Percentiles rank a stretch among this genome's conserved stretches.
Conservation (phyloP, 2,797 vertebrate genomes). For the Cossypha heuglini region DNA sequence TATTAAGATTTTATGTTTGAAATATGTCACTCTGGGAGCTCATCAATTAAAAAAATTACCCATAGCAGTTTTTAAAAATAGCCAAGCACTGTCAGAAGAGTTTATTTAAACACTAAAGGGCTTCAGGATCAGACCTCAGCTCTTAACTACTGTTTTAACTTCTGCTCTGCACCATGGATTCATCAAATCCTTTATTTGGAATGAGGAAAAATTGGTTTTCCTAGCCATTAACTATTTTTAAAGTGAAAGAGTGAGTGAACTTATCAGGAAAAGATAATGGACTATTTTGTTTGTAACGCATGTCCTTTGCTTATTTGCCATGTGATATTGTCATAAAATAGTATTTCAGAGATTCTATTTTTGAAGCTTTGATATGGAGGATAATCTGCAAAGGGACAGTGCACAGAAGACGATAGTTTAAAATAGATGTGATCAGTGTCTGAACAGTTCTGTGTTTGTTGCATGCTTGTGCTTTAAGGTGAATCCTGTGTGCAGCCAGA, state of each 20-base stretch:
- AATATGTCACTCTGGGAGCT: constrained; percentile 62
- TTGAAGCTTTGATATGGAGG: background rate
- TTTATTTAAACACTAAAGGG: constrained; percentile 48
- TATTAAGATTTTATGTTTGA: constrained; percentile 65
- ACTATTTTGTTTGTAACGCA: background rate
- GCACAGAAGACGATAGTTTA: background rate
- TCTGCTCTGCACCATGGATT: constrained; percentile 37
- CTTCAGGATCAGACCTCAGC: constrained; percentile 49
- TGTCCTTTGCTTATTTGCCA: background rate
- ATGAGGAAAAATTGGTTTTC: constrained; percentile 12
- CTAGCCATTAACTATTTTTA: background rate
- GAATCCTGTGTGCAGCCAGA: background rate
- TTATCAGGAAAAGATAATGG: background rate
- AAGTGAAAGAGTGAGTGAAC: constrained; percentile 25
- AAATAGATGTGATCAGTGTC: background rate
- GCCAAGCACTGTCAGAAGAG: constrained; percentile 53
- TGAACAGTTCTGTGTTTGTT: rapidly evolving
- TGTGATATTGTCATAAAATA: background rate
- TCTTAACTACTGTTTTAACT: constrained; percentile 35
- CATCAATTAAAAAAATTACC: constrained; percentile 52
- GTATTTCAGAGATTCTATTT: background rate
- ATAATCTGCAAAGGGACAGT: background rate
- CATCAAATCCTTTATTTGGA: constrained; percentile 54
- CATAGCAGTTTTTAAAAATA: constrained; percentile 58
- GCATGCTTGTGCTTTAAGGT: background rate